Percentiles rank a stretch among this genome's conserved stretches.
These are phyloP conservation scores for Mionectes macconnelli DNA, from an alignment of 2,113 vertebrate species.

Conservation along the genomic window DNA sequence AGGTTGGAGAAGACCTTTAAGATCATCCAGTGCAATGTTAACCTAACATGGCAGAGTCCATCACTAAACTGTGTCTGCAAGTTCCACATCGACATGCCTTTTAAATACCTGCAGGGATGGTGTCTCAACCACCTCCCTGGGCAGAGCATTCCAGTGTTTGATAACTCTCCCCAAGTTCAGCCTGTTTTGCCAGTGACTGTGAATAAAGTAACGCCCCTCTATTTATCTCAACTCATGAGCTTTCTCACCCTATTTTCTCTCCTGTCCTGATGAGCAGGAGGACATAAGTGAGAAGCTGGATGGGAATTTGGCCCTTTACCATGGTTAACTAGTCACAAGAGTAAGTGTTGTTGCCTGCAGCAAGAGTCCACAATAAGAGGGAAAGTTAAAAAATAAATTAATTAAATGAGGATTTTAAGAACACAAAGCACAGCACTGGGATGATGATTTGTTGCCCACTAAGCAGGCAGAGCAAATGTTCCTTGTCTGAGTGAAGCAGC, in stretches of 20 bases:
- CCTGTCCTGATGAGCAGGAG: neutral
- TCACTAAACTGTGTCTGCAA: neutral
- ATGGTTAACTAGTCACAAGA: neutral
- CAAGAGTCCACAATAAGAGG: neutral
- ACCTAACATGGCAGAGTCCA: neutral
- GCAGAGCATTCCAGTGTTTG: neutral
- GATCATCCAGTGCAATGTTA: accelerated
- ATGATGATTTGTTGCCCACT: slow-evolving; percentile 22
- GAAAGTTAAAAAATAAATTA: neutral
- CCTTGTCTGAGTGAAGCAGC: neutral
- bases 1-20: neutral
- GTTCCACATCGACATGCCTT: neutral
- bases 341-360: neutral
- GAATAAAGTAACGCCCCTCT: neutral
- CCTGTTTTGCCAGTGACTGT: neutral
- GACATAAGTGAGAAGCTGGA: accelerated
- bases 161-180: neutral
- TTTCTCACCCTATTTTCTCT: neutral
- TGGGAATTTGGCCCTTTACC: neutral
- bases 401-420: neutral
- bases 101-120: neutral
- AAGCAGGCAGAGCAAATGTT: neutral
- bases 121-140: neutral
- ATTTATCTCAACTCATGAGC: neutral
- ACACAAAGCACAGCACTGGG: neutral